phyloP scores from a whole-genome alignment of 2,113 vertebrate species.

The Rhombomys opimus region DNA sequence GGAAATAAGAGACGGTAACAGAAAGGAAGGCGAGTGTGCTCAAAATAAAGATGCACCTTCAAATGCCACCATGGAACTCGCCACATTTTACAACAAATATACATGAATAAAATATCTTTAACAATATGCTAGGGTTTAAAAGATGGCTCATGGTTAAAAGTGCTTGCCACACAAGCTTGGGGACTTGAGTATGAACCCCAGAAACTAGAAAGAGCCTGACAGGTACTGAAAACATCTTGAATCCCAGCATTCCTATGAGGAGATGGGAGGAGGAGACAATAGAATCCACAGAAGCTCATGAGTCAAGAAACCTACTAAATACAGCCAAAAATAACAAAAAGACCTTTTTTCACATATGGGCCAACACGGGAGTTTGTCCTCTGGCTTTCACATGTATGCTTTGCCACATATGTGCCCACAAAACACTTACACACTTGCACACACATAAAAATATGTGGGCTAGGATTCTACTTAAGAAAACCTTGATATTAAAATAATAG shows the following conservation, averaged over 20 bases:
- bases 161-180: background rate
- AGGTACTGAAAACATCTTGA: background rate
- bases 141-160: background rate
- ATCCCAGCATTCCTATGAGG: background rate
- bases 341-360: background rate
- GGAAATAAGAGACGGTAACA: background rate
- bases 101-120: background rate
- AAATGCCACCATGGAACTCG: background rate
- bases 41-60: background rate
- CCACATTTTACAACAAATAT: background rate
- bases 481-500: background rate
- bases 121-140: background rate
- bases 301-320: background rate
- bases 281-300: background rate
- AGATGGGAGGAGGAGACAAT: background rate
- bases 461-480: background rate
- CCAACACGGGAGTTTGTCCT: too few species aligned
- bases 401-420: background rate
- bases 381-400: background rate
- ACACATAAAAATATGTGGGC: background rate
- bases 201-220: background rate
- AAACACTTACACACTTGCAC: background rate
- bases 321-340: background rate
- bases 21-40: background rate
- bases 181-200: background rate